These are phyloP conservation scores for Hanleya hanleyi DNA, from an alignment of 2,888 invertebrate species.

Conservation along the genomic window DNA sequence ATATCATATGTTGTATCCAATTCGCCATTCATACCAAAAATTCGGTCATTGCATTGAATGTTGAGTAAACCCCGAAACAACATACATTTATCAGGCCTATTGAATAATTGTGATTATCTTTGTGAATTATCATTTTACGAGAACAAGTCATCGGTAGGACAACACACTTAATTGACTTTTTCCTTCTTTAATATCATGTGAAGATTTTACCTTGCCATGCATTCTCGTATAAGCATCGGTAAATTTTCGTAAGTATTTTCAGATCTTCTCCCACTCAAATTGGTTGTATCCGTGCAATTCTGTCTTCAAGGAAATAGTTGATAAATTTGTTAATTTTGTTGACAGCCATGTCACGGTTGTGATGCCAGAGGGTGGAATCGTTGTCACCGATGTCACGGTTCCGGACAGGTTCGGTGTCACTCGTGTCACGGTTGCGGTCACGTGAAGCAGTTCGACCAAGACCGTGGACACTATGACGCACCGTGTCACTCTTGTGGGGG, in stretches of 20 bases:
- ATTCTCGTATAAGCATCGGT: too few relatives aligned
- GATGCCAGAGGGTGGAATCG: slow-evolving; percentile 75
- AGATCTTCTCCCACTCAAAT: slow-evolving; percentile 34
- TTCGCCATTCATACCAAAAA: too few relatives aligned
- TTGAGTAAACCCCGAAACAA: too few relatives aligned
- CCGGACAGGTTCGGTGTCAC: slow-evolving; percentile 16
- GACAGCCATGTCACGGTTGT: slow-evolving; percentile 71
- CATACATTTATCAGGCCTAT: too few relatives aligned
- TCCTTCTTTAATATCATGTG: too few relatives aligned
- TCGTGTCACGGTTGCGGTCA: slow-evolving; percentile 37
- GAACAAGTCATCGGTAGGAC: too few relatives aligned
- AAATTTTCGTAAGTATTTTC: neutral
- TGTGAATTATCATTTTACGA: too few relatives aligned
- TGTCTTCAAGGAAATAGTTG: neutral
- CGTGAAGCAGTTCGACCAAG: slow-evolving; percentile 39
- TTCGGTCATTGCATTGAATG: too few relatives aligned
- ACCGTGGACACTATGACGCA: slow-evolving; percentile 43
- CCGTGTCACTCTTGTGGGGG: slow-evolving; percentile 75
- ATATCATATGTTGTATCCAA: too few relatives aligned
- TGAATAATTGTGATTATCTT: too few relatives aligned
- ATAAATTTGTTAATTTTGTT: slow-evolving; percentile 59
- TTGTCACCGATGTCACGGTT: slow-evolving; percentile 61
- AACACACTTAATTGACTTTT: too few relatives aligned
- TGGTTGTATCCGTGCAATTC: slow-evolving; percentile 68
- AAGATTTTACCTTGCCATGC: too few relatives aligned